Evolutionary conservation across 2,888 invertebrate species (phyloP), one percentile per base, ranked within the genome.

Genomic region (Xanthorhoe spadicearia): DNA sequence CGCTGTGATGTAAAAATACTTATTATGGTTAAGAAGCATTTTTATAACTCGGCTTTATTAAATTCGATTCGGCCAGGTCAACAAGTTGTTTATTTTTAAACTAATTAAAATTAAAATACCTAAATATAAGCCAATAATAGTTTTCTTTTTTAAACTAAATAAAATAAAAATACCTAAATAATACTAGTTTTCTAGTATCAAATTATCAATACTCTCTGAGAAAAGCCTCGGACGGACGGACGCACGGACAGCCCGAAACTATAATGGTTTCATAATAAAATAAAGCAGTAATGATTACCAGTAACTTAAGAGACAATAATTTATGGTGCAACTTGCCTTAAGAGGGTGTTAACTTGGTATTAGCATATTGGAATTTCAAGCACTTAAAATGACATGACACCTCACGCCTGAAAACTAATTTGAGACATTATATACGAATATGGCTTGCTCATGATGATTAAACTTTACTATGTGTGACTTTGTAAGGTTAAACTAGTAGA

Each of bases 351-450:
- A 32, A 3, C 6, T 7, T 23, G 54, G 56, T 54, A 57, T 54
- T 61, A 13, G 19, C 55, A 28, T 58, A 55, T 54, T 55, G 32
- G 48, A 38, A 58, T 63, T 59, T 52, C 18, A 19, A 59, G 38
- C 32, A 35, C 52, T 53, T 58, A 58, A 43, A 57, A 32, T 57
- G 52, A 64, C 58, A 58, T 53, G 55, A 57, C 56, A 52, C 52
- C 51, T 32, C 23, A n/a, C 15, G 23, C 50, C 35, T 49, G 13
- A 48, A 51, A 58, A 43, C 19, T 38, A 59, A 50, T 58, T 32
- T 18, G 52, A 53, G 32, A n/a, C 17, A 52, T 53, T 64, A 49
- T 15, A 13, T 13, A 1, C 38, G 2, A 1, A 13, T 15, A 15
- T 13, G 15, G 46, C 7, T 46, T 46, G 2, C 15, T 8, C 15